Conservation (phyloP, 1,140 invertebrate species). For the Trachymyrmex cornetzi region DNA sequence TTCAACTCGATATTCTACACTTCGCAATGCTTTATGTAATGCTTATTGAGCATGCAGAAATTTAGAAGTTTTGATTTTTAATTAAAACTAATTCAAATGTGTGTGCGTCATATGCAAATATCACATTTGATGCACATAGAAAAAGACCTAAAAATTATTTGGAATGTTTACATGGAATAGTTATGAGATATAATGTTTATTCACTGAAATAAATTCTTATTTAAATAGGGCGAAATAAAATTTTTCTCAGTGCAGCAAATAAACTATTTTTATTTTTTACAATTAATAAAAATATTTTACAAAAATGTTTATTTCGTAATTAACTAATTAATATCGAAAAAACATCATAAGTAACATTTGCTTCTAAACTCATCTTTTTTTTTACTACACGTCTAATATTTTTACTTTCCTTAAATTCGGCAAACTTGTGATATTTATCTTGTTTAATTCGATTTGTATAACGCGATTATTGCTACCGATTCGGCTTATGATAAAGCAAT, state of each 20-base stretch:
- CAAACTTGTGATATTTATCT: slow-evolving; percentile 1
- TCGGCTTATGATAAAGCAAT: slow-evolving; percentile 55
- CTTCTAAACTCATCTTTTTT: background rate
- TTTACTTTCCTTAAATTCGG: background rate
- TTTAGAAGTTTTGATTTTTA: background rate
- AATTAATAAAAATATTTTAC: no score
- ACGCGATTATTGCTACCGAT: slow-evolving; percentile 21
- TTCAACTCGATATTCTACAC: background rate
- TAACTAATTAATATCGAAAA: no score
- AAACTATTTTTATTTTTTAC: no score
- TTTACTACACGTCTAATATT: background rate
- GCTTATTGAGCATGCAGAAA: background rate
- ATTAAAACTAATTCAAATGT: background rate
- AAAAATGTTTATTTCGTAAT: no score
- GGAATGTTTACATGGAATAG: no score
- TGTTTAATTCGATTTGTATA: background rate
- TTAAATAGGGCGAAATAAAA: no score
- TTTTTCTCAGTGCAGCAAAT: no score
- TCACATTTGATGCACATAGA: no score
- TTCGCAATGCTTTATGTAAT: background rate
- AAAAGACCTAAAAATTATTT: no score
- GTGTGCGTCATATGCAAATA: background rate
- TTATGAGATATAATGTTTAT: no score
- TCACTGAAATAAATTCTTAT: no score
- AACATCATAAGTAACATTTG: no score